Evolutionary conservation across 2,797 vertebrate species (phyloP).

Genomic region (Tolypeutes matacus): DNA sequence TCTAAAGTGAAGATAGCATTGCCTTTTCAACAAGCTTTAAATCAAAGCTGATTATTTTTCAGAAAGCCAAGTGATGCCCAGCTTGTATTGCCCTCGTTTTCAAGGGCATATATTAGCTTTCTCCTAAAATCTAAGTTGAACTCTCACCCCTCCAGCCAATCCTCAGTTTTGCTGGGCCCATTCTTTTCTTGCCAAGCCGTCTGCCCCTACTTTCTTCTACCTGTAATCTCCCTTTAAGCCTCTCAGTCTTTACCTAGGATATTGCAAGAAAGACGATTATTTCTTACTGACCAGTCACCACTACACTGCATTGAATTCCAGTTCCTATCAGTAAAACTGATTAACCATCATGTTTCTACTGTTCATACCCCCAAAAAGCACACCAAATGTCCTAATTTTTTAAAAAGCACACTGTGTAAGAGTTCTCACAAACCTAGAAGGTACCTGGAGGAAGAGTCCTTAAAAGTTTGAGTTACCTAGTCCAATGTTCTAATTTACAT

Average conservation of each 20-base stretch:
- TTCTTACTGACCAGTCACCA: not conserved
- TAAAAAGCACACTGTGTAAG: not conserved
- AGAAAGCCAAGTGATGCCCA: not conserved
- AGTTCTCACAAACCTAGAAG: not conserved
- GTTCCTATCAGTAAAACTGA: not conserved
- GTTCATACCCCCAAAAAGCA: not conserved
- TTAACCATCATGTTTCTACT: not conserved
- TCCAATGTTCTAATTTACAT: not conserved
- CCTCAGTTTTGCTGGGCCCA: not conserved
- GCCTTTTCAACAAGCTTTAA: not conserved
- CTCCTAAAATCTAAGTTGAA: not conserved
- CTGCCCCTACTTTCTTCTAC: not conserved
- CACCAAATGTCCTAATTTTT: not conserved
- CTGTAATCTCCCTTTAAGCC: accelerated
- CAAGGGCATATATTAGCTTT: not conserved
- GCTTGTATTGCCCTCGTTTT: not conserved
- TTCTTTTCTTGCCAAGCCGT: no score
- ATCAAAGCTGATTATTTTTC: not conserved
- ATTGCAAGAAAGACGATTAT: not conserved
- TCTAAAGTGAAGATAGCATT: not conserved
- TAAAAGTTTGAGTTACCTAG: not conserved
- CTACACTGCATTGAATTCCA: not conserved
- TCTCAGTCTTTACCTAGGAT: accelerated
- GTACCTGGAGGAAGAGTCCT: not conserved
- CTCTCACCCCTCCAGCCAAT: not conserved